phyloP scores from a whole-genome alignment of 2,113 vertebrate species.

The Anolis sagrei region DNA sequence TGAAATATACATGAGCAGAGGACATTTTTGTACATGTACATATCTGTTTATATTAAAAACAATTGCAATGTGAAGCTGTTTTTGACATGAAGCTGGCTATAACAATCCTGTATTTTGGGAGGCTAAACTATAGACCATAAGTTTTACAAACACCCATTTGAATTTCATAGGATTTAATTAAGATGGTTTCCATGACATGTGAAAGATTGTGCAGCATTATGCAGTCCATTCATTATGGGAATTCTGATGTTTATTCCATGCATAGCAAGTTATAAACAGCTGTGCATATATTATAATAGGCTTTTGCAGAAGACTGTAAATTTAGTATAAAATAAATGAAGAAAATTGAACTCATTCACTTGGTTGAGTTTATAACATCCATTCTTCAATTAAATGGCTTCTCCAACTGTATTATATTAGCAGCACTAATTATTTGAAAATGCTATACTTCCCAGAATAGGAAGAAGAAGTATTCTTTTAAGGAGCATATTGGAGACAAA shows the following conservation, averaged over 20 bases:
- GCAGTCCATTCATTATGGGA: constrained; percentile 49
- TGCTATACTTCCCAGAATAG: neutral
- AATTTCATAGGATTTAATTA: constrained; percentile 58
- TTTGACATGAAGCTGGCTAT: neutral
- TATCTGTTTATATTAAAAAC: neutral
- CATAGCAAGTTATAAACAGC: constrained; percentile 40
- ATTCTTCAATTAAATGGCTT: neutral
- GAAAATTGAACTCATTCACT: neutral
- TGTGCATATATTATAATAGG: constrained; percentile 47
- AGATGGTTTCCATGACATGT: constrained; percentile 55
- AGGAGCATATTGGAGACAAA: neutral
- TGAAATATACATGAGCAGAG: neutral
- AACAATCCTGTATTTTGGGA: constrained; percentile 43
- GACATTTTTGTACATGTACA: neutral
- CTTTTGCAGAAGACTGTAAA: constrained; percentile 56
- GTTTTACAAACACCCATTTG: constrained; percentile 49
- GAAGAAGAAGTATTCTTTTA: neutral
- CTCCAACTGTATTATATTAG: constrained; percentile 1
- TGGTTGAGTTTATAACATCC: neutral
- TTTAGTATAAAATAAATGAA: constrained; percentile 15
- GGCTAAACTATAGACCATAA: constrained; percentile 54
- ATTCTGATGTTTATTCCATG: constrained; percentile 56
- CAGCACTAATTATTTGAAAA: neutral
- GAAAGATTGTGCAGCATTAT: constrained; percentile 57
- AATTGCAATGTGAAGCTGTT: neutral